Evolutionary conservation across 2,113 vertebrate genomes (phyloP).

Genomic region (Cromileptes altivelis): DNA sequence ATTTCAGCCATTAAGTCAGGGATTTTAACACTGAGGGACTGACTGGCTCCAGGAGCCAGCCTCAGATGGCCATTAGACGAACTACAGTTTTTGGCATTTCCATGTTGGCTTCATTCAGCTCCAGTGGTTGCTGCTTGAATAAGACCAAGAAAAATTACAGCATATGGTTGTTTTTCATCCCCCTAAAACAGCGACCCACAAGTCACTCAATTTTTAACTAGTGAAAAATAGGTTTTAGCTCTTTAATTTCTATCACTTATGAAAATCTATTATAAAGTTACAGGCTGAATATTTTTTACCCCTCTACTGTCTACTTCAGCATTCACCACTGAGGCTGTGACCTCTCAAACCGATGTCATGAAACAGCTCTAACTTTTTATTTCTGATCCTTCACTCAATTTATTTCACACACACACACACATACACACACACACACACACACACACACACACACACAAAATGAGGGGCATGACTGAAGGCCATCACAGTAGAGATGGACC

Average conservation of each 20-base stretch:
- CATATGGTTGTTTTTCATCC: not conserved
- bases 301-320: not conserved
- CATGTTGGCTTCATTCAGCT: too few relatives aligned
- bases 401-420: not conserved
- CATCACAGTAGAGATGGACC: not conserved
- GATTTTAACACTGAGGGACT: too few relatives aligned
- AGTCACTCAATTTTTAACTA: too few relatives aligned
- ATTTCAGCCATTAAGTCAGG: too few relatives aligned
- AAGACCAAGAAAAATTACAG: not conserved
- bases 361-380: not conserved
- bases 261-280: not conserved
- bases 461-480: not conserved
- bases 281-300: not conserved
- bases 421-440: not conserved
- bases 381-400: not conserved
- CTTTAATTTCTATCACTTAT: not conserved
- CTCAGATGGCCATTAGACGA: too few relatives aligned
- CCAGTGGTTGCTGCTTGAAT: too few relatives aligned
- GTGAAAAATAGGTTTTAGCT: not conserved
- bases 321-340: slow-evolving; percentile 5
- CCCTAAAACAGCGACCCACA: not conserved
- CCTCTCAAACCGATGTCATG: not conserved
- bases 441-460: not conserved
- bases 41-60: too few relatives aligned
- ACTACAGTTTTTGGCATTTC: too few relatives aligned